These are phyloP conservation scores for Heliconius hermathena DNA, from an alignment of 1,140 invertebrate species.

Conservation along the genomic window DNA sequence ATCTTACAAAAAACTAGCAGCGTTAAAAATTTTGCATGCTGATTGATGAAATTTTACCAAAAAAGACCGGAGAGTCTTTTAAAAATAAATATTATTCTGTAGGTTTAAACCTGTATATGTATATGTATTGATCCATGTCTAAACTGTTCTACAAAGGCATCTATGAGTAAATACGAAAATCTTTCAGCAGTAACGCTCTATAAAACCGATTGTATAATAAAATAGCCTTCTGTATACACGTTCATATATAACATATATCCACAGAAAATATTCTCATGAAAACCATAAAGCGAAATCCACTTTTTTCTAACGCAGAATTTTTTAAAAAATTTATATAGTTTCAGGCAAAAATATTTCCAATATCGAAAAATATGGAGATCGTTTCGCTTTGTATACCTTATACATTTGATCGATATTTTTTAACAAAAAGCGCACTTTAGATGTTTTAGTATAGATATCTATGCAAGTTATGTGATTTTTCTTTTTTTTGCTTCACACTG, in stretches of 20 bases:
- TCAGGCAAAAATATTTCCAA: slow-evolving; percentile 1
- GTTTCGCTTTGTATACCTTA: not conserved
- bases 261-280: slow-evolving; percentile 1
- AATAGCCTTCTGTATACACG: too few relatives aligned
- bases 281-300: not conserved
- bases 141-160: too few relatives aligned
- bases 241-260: too few relatives aligned
- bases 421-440: not conserved
- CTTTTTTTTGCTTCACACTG: not conserved
- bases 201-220: not conserved
- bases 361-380: slow-evolving; percentile 11
- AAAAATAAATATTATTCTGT: too few relatives aligned
- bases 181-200: not conserved
- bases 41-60: too few relatives aligned
- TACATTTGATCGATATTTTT: slow-evolving; percentile 8
- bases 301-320: not conserved
- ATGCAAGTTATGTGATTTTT: not conserved
- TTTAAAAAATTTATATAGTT: not conserved
- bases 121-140: too few relatives aligned
- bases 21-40: too few relatives aligned
- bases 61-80: too few relatives aligned
- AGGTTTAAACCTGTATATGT: too few relatives aligned
- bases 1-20: too few relatives aligned
- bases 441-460: slow-evolving; percentile 9
- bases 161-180: not conserved